Evolutionary conservation across 2,888 invertebrate genomes (phyloP), one percentile per base, ranked within the genome.

Genomic region (Galeruca laticollis): DNA sequence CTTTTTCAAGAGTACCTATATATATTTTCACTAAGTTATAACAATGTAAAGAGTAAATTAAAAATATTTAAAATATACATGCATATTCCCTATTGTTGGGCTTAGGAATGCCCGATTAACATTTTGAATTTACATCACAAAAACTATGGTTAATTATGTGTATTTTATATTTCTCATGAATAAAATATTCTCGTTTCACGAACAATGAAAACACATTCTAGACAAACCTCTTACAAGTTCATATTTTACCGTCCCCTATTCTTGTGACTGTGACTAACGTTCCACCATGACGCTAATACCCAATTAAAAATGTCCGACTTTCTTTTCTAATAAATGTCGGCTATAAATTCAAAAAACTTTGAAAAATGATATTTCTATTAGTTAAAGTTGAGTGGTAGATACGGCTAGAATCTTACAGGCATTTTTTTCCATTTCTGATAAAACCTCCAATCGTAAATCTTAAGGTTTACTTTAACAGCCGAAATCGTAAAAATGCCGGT

Each of bases 321-420:
- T 64, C 64, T 64, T 56, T 64, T 40, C 68, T 65, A 60, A 75
- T 75, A 75, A 77, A 75, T 69, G 77, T 75, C 77, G 71, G 60
- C 67, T 68, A 68, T 70, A 69, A 69, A 72, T 60, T 69, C 56
- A 62, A 54, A 71, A 75, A 75, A 71, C 73, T 71, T 69, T 69
- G 73, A 76, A 77, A 77, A 75, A 66, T 66, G 76, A 76, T 76
- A 76, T 76, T 76, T 74, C 71, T 71, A 74, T 71, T 74, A 74
- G 67, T 66, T 21, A n/a, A 63, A 54, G 56, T 63, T 57, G 67
- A 62, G 65, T 63, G 72, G 72, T 73, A 26, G 26, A 26, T 26
- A 71, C 70, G 70, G 68, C 62, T 49, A 47, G 59, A 62, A 74
- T 61, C 21, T 21, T 52, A 26, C 70, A 56, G 68, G 66, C 70